A percentile compares a stretch with the other conserved stretches of the same genome.
phyloP scores from a whole-genome alignment of 1,140 invertebrate species.

The Calosoma granatense region DNA sequence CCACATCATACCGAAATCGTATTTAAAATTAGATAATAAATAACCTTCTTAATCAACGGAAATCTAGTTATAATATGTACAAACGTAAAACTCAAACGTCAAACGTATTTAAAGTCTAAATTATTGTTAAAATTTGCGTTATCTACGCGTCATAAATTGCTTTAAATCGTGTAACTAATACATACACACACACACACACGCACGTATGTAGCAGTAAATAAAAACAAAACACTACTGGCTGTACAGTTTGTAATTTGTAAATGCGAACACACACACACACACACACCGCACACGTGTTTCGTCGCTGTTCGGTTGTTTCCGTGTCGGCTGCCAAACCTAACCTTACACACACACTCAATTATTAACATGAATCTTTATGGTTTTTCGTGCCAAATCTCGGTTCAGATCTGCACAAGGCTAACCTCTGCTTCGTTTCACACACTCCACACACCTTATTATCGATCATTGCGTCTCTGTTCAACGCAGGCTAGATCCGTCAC shows the following conservation, averaged over 20 bases:
- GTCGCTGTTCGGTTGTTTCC: no score
- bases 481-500: no score
- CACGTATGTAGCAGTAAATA: no score
- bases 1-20: slow-evolving; percentile 5
- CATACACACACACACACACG: no score
- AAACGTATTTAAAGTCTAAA: background rate
- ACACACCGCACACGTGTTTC: no score
- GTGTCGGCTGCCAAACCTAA: background rate
- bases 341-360: background rate
- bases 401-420: background rate
- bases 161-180: background rate
- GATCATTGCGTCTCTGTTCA: no score
- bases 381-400: background rate
- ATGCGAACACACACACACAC: no score
- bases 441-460: background rate
- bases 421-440: background rate
- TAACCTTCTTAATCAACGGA: slow-evolving; percentile 1
- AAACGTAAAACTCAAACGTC: background rate
- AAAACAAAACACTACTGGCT: no score
- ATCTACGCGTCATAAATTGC: background rate
- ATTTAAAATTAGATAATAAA: slow-evolving; percentile 9
- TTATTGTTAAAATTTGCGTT: slow-evolving; percentile 1
- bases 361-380: background rate
- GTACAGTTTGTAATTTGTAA: no score
- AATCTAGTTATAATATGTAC: background rate